These are phyloP conservation scores for Pseudorhombus dupliciocellatus DNA, from an alignment of 2,113 vertebrate genomes.

Conservation along the genomic window DNA sequence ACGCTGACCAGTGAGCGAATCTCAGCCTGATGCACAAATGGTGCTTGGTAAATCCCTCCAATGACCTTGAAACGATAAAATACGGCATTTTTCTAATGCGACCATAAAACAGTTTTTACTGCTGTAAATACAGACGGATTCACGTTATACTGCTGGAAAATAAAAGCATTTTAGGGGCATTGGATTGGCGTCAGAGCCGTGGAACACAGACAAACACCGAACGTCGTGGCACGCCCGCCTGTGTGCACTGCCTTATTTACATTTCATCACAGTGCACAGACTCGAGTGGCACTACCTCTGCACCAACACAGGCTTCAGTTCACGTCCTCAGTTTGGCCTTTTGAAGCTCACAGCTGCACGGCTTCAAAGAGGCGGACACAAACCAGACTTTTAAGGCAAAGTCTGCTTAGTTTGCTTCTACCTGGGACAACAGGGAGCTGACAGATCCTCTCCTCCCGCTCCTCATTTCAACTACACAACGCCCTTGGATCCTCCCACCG, in stretches of 20 bases:
- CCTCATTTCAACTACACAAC: slow-evolving; percentile 48
- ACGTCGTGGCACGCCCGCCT: not conserved
- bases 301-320: slow-evolving; percentile 17
- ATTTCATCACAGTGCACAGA: slow-evolving; percentile 19
- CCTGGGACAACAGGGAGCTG: slow-evolving; percentile 23
- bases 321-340: slow-evolving; percentile 33
- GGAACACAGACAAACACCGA: not conserved
- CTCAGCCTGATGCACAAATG: not conserved
- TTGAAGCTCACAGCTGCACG: slow-evolving; percentile 35
- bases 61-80: slow-evolving; percentile 1
- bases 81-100: not conserved
- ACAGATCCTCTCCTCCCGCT: slow-evolving; percentile 24
- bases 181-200: not conserved
- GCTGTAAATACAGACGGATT: not conserved
- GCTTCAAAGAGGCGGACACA: slow-evolving; percentile 20
- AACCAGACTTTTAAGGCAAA: not conserved
- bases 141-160: not conserved
- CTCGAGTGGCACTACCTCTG: slow-evolving; percentile 13
- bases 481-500: slow-evolving; percentile 45
- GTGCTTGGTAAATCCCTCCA: not conserved
- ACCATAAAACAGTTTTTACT: slow-evolving; percentile 5
- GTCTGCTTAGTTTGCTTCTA: slow-evolving; percentile 29
- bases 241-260: slow-evolving; percentile 8
- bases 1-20: not conserved
- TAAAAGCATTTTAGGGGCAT: not conserved